Evolutionary conservation across 1,140 invertebrate species (phyloP), one percentile per base, ranked within the genome.

Genomic region (Oncopodura yosiiana): DNA sequence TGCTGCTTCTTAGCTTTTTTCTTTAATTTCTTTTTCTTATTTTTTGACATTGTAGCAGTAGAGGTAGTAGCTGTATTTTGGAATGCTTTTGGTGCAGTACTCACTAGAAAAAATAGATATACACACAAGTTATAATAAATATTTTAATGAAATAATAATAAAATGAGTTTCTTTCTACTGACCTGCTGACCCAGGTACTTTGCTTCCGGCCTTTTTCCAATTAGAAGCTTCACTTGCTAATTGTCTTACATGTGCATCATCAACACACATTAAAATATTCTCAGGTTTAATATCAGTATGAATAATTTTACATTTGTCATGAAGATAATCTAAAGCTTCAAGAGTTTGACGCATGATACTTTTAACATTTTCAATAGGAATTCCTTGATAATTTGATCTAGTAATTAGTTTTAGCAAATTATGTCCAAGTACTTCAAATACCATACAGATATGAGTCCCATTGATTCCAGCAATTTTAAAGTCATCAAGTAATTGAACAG

Each of bases 281-380:
- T 99, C 95, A 41, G 95, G 95, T 71, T 99, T 99, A 61, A 99
- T 96, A 70, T 99, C 95, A 18, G 95, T 99, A 70, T 99, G 95
- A 72, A 99, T 99, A 64, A 99, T 99, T 71, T 82, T 75, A 79
- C 95, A 98, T 77, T 95, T 95, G 50, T 83, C 82, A 71, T 99
- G 95, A 54, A 99, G 77, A 76, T 99, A 99, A 72, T 95, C 86
- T 51, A 99, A 75, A 29, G 91, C 94, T 75, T 98, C 88, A 21
- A 98, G 75, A 14, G 41, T 89, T 79, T 99, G 94, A 67, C 81
- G 80, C 53, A 94, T 95, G 62, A 99, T 99, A 44, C 80, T 82
- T 74, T 88, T 89, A 1, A 99, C 94, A 76, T 96, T 96, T 63
- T 81, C 76, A 49, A 94, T 73, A 45, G 94, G 94, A 67, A 99